Evolutionary conservation across 2,888 invertebrate genomes (phyloP).

Genomic region (Digitonthophagus gazella): DNA sequence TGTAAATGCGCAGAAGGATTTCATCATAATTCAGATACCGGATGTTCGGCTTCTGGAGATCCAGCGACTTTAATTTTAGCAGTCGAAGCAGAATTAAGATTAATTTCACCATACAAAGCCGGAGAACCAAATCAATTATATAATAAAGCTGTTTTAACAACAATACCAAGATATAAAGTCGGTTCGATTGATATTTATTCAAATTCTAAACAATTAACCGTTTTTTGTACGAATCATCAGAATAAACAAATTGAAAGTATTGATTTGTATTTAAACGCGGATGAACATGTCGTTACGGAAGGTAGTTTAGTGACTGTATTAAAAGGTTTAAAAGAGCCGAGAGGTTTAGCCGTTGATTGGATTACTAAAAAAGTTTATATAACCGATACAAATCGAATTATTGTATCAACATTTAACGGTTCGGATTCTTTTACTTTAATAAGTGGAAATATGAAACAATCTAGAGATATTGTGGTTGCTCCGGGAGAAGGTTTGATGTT

Average conservation of each 20-base stretch:
- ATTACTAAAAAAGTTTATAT: constrained; percentile 67
- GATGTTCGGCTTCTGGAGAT: constrained; percentile 59
- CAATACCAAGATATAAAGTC: constrained; percentile 52
- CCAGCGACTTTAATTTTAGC: constrained; percentile 65
- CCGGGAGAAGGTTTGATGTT: constrained; percentile 66
- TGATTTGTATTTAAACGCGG: constrained; percentile 39
- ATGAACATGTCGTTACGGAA: constrained; percentile 30
- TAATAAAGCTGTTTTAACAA: constrained; percentile 34
- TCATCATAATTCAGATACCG: constrained; percentile 52
- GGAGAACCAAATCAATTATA: constrained; percentile 47
- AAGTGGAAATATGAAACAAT: constrained; percentile 57
- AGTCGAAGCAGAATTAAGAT: constrained; percentile 60
- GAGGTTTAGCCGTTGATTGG: constrained; percentile 76
- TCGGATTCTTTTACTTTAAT: constrained; percentile 57
- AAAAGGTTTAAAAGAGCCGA: constrained; percentile 61
- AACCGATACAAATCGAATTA: constrained; percentile 56
- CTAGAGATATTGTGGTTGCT: constrained; percentile 67
- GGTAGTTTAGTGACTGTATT: constrained; percentile 43
- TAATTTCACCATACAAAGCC: constrained; percentile 63
- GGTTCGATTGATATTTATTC: constrained; percentile 57
- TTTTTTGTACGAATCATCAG: constrained; percentile 54
- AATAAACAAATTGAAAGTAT: constrained; percentile 51
- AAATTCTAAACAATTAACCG: constrained; percentile 40
- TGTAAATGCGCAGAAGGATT: constrained; percentile 69
- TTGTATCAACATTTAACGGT: constrained; percentile 59